Percentiles rank a stretch among this genome's conserved stretches.
phyloP scores from a whole-genome alignment of 2,113 vertebrate species.

The Nymphicus hollandicus region DNA sequence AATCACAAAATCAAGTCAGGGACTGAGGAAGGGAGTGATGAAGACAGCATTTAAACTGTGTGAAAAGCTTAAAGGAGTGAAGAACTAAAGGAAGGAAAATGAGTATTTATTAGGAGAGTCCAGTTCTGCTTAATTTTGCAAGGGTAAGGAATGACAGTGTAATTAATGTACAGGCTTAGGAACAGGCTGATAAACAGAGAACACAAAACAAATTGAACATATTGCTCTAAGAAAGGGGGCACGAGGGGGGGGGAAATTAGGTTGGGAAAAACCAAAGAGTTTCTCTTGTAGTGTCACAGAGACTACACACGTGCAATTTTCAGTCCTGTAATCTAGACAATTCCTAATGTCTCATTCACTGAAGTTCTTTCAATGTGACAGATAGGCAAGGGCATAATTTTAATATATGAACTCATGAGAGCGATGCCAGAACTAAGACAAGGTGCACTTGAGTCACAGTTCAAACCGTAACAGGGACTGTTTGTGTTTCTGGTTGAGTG shows the following conservation, averaged over 20 bases:
- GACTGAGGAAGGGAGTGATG: background rate
- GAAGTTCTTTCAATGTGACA: background rate
- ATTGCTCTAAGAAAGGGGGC: background rate
- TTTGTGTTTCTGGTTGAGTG: conserved; percentile 45
- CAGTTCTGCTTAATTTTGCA: background rate
- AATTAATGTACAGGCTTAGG: background rate
- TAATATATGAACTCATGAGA: background rate
- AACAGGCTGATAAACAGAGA: background rate
- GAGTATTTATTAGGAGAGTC: background rate
- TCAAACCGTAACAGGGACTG: background rate
- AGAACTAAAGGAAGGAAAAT: background rate
- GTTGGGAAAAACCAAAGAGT: background rate
- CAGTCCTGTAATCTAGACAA: background rate
- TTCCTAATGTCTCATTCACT: background rate
- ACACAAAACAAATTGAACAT: background rate
- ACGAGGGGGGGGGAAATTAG: background rate
- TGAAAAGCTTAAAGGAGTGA: background rate
- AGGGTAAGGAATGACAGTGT: background rate
- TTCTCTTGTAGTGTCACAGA: background rate
- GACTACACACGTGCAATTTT: background rate
- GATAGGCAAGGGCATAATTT: background rate
- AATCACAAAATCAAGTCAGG: background rate
- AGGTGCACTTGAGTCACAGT: conserved; percentile 32
- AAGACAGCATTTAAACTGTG: background rate
- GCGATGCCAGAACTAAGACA: conserved; percentile 6